Evolutionary conservation across 2,797 vertebrate genomes (phyloP), one percentile per base, ranked within the genome.

Genomic region (Micrastur ruficollis): DNA sequence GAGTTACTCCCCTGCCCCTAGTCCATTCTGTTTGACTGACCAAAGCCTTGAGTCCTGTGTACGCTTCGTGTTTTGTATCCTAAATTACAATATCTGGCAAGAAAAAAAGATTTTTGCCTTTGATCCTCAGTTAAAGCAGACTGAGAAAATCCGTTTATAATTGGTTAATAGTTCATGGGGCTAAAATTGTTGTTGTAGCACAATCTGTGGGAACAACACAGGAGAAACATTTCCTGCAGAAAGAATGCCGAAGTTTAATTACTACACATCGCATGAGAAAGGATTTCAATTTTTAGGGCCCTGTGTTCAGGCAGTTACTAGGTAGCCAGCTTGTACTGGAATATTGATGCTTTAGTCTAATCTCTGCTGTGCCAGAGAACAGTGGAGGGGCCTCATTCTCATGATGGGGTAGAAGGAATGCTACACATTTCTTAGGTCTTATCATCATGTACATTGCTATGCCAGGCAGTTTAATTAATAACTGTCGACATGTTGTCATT

Each of bases 211-310:
- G 98, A 99, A 99, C 93, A 94, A 90, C 95, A 93, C 66, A 63
- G 81, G 67, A 97, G 95, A 79, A 97, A 89, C 83, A 78, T 94
- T 96, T 97, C 95, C 81, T 96, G 90, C 96, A 82, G 91, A 97
- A 98, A 97, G 98, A 99, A 99, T 99, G 98, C 92, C 72, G 97
- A 78, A 97, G 96, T 98, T 99, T 99, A 99, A 99, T 99, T 98
- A 99, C 94, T 59, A 29, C 91, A 96, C 95, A 97, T 94, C 79
- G 97, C 96, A 75, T 75, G 96, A 97, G 98, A 98, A 97, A 93
- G 95, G 94, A 95, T 96, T 98, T 98, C 94, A 95, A 94, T 97
- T 79, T 95, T 87, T 95, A 78, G 83, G 92, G 95, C 79, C 38
- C 65, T 55, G 86, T 95, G 83, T 95, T 97, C 93, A 97, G 90